Evolutionary conservation across 2,113 vertebrate genomes (phyloP).

Genomic region (Platysteira castanea): DNA sequence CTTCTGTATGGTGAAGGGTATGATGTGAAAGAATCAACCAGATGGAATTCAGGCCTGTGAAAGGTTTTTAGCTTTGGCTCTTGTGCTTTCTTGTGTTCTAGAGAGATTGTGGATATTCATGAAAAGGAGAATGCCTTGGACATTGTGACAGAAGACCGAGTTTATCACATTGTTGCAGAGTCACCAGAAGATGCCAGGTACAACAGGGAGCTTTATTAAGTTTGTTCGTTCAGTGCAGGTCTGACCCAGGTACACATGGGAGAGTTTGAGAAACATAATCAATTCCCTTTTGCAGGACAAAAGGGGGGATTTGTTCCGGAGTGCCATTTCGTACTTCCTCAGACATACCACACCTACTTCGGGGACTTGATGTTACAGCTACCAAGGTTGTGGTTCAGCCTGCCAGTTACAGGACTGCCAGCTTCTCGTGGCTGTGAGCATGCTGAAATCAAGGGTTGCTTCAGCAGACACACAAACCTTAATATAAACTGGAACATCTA

Average conservation of each 20-base stretch:
- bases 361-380: neutral
- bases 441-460: constrained; percentile 6
- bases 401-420: neutral
- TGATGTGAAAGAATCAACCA: neutral
- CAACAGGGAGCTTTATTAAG: neutral
- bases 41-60: neutral
- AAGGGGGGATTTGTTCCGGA: neutral
- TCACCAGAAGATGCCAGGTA: constrained; percentile 93
- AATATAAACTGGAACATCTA: constrained; percentile 44
- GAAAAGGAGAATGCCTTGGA: constrained; percentile 93
- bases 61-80: neutral
- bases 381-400: neutral
- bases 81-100: constrained; percentile 59
- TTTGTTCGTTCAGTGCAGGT: neutral
- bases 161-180: constrained; percentile 91
- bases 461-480: constrained; percentile 11
- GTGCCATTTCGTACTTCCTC: neutral
- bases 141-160: constrained; percentile 87
- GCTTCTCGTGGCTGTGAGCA: neutral
- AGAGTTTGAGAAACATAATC: neutral
- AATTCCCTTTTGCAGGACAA: neutral
- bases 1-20: neutral
- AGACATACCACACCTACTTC: neutral
- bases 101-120: constrained; percentile 90
- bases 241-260: neutral